Base-by-base conservation (phyloP, 2,888 invertebrate genomes). In the Lochmaea capreae region DNA sequence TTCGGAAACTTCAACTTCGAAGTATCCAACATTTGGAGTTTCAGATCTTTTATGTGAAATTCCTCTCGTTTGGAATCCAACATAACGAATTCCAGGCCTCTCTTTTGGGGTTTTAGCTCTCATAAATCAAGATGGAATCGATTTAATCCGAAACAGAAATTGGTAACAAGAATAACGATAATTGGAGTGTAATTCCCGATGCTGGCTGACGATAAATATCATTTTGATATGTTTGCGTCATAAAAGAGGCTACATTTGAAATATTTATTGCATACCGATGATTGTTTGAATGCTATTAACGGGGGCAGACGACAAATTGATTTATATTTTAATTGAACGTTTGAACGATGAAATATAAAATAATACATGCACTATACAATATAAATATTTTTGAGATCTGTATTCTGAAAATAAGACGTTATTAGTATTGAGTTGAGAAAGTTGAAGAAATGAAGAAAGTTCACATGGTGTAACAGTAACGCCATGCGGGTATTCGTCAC, bases 171-270 rank as follows among this genome's bases (percentile, higher is more conserved):
- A 71, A 65, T 71, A 71, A 71, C 43, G 71, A 71, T 65, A 71
- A 71, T 71, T 71, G 71, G 65, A 71, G 65, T 71, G 71, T 71
- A 71, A 71, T 71, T 71, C 71, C 63, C 33, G 69, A 69, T 69
- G 9, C 63, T 52, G 63, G 33, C 52, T 65, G 18, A 71, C 57
- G 71, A 65, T 71, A 71, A 71, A 70, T 70, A 70, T 58, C 65
- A 9, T 33, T 26, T 65, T 46, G 71, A 71, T 71, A 71, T 71
- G 71, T 70, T 63, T 18, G 54, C 11, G 46, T 70, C 42, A 42
- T 65, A 70, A 70, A 70, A 70, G 42, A 65, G 16, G 63, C n/a
- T 42, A 43, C 42, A 43, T 63, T 63, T 63, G 18, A 63, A 42
- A 63, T 42, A 39, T 63, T 18, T n/a, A 63, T 43, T 18, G 16